Conservation (phyloP, 2,113 vertebrate species). For the Heterotis niloticus region DNA sequence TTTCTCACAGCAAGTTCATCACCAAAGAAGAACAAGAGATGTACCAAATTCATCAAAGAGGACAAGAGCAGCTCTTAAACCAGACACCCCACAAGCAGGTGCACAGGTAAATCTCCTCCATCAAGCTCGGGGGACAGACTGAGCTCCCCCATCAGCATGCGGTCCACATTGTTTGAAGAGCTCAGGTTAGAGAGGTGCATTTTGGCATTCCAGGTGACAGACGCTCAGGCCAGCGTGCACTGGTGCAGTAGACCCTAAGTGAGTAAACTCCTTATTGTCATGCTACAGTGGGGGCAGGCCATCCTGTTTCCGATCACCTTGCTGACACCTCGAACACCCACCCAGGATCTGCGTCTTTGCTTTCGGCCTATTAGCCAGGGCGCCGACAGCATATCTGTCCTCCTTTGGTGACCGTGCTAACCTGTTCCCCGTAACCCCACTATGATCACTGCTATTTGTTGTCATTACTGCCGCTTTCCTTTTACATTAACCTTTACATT, state of each 20-base stretch:
- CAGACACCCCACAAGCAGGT: too few relatives aligned
- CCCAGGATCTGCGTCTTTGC: constrained; percentile 68
- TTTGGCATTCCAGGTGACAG: constrained; percentile 44
- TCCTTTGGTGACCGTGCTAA: not conserved
- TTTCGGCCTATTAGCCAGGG: constrained; percentile 58
- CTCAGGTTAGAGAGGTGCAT: constrained; percentile 60
- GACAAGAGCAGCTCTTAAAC: too few relatives aligned
- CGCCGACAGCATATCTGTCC: not conserved
- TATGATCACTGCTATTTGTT: constrained; percentile 44
- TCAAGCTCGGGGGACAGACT: constrained; percentile 27
- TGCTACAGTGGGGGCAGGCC: constrained; percentile 69
- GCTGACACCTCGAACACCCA: constrained; percentile 77
- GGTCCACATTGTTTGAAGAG: constrained; percentile 32
- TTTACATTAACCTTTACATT: constrained; percentile 20
- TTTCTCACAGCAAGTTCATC: too few relatives aligned
- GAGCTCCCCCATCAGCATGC: constrained; percentile 39
- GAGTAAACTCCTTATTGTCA: constrained; percentile 75
- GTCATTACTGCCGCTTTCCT: constrained; percentile 1
- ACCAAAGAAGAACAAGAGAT: too few relatives aligned
- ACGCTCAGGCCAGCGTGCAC: constrained; percentile 49
- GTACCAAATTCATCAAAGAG: too few relatives aligned
- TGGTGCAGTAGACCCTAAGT: constrained; percentile 68
- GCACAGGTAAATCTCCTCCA: not conserved
- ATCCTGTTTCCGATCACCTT: constrained; percentile 53
- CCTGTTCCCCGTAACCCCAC: constrained; percentile 38